These are phyloP conservation scores for Carettochelys insculpta DNA, from an alignment of 2,113 vertebrate species.

Conservation along the genomic window DNA sequence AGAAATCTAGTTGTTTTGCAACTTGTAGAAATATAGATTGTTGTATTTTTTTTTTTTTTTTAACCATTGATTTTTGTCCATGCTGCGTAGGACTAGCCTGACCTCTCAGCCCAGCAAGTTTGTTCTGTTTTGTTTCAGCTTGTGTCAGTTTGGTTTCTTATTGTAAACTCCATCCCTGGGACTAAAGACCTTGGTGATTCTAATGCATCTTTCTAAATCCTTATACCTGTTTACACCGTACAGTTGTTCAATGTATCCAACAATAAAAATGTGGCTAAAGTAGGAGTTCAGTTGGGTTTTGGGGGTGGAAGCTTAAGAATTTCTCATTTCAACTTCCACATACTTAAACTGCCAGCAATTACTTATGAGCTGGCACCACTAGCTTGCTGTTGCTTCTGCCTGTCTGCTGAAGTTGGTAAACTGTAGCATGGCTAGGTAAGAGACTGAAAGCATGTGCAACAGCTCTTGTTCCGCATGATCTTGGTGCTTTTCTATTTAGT, in stretches of 20 bases:
- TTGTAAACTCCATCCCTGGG: background rate
- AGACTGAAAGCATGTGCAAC: background rate
- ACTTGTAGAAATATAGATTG: too few relatives aligned
- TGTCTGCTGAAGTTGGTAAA: background rate
- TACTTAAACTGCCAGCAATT: background rate
- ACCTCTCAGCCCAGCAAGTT: background rate
- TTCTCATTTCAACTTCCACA: background rate
- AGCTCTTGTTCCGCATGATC: background rate
- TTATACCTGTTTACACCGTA: background rate
- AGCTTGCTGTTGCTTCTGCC: background rate
- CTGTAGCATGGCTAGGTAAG: background rate
- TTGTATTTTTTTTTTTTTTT: too few relatives aligned
- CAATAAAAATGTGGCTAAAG: background rate
- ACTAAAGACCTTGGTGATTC: background rate
- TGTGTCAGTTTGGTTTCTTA: background rate
- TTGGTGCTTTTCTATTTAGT: background rate
- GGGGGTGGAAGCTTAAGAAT: background rate
- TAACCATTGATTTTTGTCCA: too few relatives aligned
- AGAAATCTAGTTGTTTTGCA: too few relatives aligned
- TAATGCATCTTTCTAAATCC: background rate
- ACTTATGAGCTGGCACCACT: background rate
- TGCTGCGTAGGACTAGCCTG: background rate
- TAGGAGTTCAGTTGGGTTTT: background rate
- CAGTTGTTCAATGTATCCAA: background rate
- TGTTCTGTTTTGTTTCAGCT: background rate